Evolutionary conservation across 2,113 vertebrate species (phyloP), one percentile per base, ranked within the genome.

Genomic region (Arvicanthis niloticus): DNA sequence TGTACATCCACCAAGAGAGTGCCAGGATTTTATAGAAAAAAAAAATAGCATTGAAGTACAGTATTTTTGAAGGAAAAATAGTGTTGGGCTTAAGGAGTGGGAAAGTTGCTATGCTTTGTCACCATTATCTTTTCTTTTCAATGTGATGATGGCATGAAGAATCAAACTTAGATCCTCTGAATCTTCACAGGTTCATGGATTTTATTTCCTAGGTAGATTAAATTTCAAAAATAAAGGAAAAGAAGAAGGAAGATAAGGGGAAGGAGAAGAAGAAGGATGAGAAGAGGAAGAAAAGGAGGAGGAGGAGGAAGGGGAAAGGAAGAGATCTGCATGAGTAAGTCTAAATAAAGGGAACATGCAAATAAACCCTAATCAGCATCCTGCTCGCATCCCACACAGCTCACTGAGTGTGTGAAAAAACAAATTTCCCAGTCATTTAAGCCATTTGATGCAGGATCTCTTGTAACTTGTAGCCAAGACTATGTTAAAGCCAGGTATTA

Each of bases 41-140:
- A 45, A 45, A 51, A 51, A 51, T 10, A 51, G n/a, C 53, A 22
- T 86, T 88, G 34, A 94, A 81, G 80, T 92, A 17, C 45, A 86
- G 45, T 68, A 85, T 88, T 96, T 95, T 95, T 72, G 26, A 96
- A 86, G 40, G 65, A 9, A 96, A 96, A 97, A 94, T 96, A 95
- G 62, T 95, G 70, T 42, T 86, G 91, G 89, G 73, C 8, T 8
- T 19, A 68, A 89, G 67, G 42, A 93, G 48, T 19, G 31, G 60
- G 8, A 51, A 93, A 70, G 10, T 73, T 80, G 45, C 76, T 51
- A n/a, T 78, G 48, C 62, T 53, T 75, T 94, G 67, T 76, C n/a
- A n/a, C 65, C 53, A 89, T 92, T 86, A 19, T 60, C 17, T 77
- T 96, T 97, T 72, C 13, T 88, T 96, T 97, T 96, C 89, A 96